These are phyloP conservation scores for Odontocerum albicorne DNA, from an alignment of 2,888 invertebrate species.

Conservation along the genomic window DNA sequence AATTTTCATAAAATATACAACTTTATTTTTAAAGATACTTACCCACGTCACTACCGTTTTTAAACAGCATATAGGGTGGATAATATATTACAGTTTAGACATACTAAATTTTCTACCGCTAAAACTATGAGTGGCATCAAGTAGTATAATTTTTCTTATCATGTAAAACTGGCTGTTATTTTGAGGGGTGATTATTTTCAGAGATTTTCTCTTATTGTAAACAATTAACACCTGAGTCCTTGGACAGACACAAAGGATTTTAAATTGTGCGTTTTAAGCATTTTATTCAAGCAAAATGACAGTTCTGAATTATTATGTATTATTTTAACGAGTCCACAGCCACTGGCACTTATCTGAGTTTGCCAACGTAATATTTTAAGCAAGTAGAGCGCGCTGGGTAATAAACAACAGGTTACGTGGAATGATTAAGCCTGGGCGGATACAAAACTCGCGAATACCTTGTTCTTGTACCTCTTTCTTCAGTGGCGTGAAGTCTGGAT, in stretches of 20 bases:
- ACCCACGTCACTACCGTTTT: no score
- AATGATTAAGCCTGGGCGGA: slow-evolving; percentile 10
- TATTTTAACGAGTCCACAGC: slow-evolving; percentile 20
- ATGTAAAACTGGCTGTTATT: no score
- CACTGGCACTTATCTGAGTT: slow-evolving; percentile 23
- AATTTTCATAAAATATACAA: no score
- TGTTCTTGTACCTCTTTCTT: no score
- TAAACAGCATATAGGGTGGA: no score
- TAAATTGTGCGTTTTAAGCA: slow-evolving; percentile 25
- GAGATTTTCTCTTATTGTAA: not conserved
- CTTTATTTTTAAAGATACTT: no score
- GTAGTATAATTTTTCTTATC: no score
- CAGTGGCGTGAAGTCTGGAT: no score
- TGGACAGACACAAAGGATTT: slow-evolving; percentile 11
- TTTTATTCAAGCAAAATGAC: slow-evolving; percentile 26
- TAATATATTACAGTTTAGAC: no score
- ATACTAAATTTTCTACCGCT: no score
- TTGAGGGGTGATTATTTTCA: not conserved
- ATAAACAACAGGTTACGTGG: slow-evolving; percentile 26
- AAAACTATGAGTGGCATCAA: no score
- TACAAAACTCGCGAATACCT: not conserved
- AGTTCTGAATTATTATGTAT: slow-evolving; percentile 22
- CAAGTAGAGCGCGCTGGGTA: slow-evolving; percentile 5
- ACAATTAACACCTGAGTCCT: slow-evolving; percentile 24
- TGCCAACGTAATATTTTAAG: slow-evolving; percentile 19